Conservation (phyloP, 2,797 vertebrate genomes). For the Enteromius thamalakanensis region DNA sequence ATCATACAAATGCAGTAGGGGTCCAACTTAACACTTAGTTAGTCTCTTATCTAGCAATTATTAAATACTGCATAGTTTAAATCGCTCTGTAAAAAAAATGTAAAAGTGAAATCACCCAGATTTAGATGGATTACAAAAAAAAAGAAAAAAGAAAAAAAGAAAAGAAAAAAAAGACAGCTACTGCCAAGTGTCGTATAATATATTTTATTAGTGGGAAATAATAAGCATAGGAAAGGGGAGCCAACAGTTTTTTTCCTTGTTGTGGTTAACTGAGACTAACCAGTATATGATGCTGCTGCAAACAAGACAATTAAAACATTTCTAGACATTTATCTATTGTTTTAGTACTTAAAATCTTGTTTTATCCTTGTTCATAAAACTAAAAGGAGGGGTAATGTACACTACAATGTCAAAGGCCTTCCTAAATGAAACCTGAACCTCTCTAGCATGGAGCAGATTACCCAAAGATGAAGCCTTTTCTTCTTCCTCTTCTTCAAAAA, state of each 20-base stretch:
- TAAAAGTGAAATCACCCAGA: neutral
- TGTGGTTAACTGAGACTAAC: neutral
- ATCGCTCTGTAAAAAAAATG: neutral
- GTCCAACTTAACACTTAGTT: slow-evolving; percentile 16
- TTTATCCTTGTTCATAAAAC: neutral
- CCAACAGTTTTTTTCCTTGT: neutral
- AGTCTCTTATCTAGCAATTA: neutral
- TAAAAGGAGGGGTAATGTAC: neutral
- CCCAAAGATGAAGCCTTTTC: neutral
- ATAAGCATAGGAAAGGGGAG: neutral
- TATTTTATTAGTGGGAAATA: neutral
- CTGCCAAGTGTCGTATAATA: neutral
- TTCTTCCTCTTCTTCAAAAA: neutral
- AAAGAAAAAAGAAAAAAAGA: no score
- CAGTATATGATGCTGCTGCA: neutral
- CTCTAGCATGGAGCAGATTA: neutral
- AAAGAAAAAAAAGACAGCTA: neutral
- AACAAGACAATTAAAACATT: neutral
- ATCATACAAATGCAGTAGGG: neutral
- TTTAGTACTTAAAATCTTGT: neutral
- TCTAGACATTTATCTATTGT: neutral
- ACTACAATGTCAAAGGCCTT: neutral
- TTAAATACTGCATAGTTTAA: neutral
- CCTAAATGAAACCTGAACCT: neutral
- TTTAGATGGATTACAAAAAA: neutral